Evolutionary conservation across 2,113 vertebrate genomes (phyloP), one percentile per base, ranked within the genome.

Genomic region (Chlorodrepanis virens): DNA sequence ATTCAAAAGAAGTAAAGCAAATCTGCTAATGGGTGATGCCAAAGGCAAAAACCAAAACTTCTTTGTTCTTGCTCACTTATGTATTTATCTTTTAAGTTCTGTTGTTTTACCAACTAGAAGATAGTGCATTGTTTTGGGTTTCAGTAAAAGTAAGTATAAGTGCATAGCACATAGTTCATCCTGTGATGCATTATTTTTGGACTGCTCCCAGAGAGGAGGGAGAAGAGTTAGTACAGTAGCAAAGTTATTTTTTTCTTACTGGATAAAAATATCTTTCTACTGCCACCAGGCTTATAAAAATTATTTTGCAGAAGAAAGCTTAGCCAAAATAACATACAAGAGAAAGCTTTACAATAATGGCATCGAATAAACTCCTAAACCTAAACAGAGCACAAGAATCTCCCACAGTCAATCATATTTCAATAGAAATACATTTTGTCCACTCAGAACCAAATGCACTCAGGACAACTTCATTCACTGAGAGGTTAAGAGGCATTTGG

Each of bases 281-380:
- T 72, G 47, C 47, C 74, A 90, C 72, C 10, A 45, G 27, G 14
- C 50, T 94, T 87, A 40, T 56, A 80, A 90, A 94, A 53, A 53
- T 4, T 88, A 91, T 87, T 94, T 94, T 91, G 84, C 52, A 78
- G 45, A 89, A 88, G 53, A 90, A 96, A 90, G 4, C 19, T 90
- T 92, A 82, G 93, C 82, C 71, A 94, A 96, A 97, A 96, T 93
- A 85, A 83, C 67, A 92, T n/a, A 89, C 59, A 90, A 94, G 63
- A 81, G 69, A 74, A 83, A 63, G 27, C 23, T 91, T 83, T 93
- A 78, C 71, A 61, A 2, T 5, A 10, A 79, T 76, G 70, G 25
- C 52, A 64, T 97, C 77, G 89, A 96, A 96, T 97, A 94, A 94
- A 91, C 77, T 87, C 65, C 76, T 42, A 90, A 83, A 78, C 72